Evolutionary conservation across 2,888 invertebrate species (phyloP), one percentile per base, ranked within the genome.

Genomic region (Drosophila affinis): DNA sequence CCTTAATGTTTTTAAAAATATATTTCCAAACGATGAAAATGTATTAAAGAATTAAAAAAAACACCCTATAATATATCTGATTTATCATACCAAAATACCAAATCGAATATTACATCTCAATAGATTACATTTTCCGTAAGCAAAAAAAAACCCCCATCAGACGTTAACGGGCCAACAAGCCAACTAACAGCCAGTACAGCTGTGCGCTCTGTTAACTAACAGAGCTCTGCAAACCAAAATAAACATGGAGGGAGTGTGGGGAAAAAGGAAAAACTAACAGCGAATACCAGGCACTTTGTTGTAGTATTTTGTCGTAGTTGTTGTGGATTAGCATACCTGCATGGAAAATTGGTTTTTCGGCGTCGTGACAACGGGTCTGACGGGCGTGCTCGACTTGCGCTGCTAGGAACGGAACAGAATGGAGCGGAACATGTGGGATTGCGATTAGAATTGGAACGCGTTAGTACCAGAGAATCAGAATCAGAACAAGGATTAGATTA

Each of bases 311-410:
- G 29, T 62, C 17, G 45, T 56, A 58, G 34, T 54, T 65, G 53
- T 51, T 60, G 61, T 48, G 54, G 72, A 39, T 81, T 80, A 76
- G 84, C 89, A 76, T 91, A 91, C 91, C 91, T 91, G 91, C 91
- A 91, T 91, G 62, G 91, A 91, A 88, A 88, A 91, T 78, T 90
- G 89, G 74, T 72, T 90, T 87, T 91, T 91, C 63, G 91, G 90
- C 83, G 91, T 75, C 76, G 85, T 76, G 75, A 79, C 76, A 71
- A 82, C 77, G 68, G 91, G 87, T 81, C 90, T 91, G 57, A 87
- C 74, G 72, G 87, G 86, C 75, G 90, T 84, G 83, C 74, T 88
- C 69, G 91, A 83, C 78, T 90, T 91, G 79, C 91, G 91, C 91
- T 91, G 91, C 81, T 72, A 62, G 52, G 48, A 72, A 76, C 77